phyloP scores from a whole-genome alignment of 2,888 invertebrate genomes.

The Spodoptera exigua region DNA sequence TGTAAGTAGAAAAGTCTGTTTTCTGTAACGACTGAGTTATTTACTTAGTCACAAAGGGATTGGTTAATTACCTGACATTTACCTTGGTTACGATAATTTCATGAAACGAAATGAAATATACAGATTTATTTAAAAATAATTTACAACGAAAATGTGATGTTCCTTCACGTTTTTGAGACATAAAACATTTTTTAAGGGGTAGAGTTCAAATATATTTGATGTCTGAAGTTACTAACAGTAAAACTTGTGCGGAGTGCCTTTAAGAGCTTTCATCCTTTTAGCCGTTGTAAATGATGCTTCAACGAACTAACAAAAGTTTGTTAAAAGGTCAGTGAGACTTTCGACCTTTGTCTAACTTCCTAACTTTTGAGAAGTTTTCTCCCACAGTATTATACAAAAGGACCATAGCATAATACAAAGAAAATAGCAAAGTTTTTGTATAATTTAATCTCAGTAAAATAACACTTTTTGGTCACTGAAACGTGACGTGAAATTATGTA shows the following conservation, averaged over 20 bases:
- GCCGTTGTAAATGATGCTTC: constrained; percentile 34
- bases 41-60: constrained; percentile 7
- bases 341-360: constrained; percentile 11
- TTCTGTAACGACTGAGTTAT: constrained; percentile 20
- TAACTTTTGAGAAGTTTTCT: background rate
- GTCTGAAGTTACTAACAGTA: constrained; percentile 16
- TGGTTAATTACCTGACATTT: constrained; percentile 15
- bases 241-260: constrained; percentile 42
- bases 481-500: too few species aligned
- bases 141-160: too few species aligned
- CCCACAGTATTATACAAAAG: background rate
- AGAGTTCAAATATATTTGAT: constrained; percentile 26
- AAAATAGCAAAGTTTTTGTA: too few species aligned
- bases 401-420: background rate
- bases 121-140: background rate
- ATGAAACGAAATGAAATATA: constrained; percentile 2
- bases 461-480: too few species aligned
- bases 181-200: constrained; percentile 4
- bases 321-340: constrained; percentile 20
- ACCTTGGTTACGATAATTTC: background rate
- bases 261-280: constrained; percentile 43
- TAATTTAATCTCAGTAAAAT: too few species aligned
- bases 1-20: constrained; percentile 33
- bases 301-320: constrained; percentile 25
- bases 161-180: too few species aligned